phyloP scores from a whole-genome alignment of 1,140 invertebrate species.

The Reticulitermes speratus region DNA sequence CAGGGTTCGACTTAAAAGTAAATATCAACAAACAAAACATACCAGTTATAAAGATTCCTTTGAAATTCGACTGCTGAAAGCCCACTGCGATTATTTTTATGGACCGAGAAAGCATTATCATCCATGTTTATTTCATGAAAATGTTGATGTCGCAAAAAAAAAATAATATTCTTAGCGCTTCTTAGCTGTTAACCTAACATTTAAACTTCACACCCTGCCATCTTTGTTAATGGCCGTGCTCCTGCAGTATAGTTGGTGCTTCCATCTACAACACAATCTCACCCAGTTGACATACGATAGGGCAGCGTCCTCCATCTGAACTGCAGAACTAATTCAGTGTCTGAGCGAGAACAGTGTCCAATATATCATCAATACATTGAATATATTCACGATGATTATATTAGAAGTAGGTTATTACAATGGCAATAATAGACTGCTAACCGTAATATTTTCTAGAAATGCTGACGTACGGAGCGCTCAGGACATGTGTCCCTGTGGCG shows the following conservation, averaged over 20 bases:
- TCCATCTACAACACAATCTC: not conserved
- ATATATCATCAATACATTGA: too few relatives aligned
- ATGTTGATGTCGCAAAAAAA: not conserved
- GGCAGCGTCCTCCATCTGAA: not conserved
- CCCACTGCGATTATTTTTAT: not conserved
- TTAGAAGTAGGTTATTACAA: too few relatives aligned
- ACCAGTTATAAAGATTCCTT: constrained; percentile 49
- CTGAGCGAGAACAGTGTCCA: too few relatives aligned
- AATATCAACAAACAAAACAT: too few relatives aligned
- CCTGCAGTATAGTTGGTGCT: not conserved
- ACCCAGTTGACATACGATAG: not conserved
- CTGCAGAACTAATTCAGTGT: not conserved
- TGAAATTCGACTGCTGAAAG: constrained; percentile 53
- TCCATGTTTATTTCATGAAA: not conserved
- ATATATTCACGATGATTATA: too few relatives aligned
- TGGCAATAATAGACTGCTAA: too few relatives aligned
- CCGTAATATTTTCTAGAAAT: too few relatives aligned
- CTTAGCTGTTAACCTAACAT: not conserved
- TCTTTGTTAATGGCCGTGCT: not conserved
- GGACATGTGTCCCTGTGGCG: constrained; percentile 42
- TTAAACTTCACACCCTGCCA: not conserved
- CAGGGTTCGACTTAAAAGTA: too few relatives aligned
- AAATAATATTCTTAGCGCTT: too few relatives aligned
- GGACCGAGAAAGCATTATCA: not conserved
- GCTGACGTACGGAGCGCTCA: too few relatives aligned